These are phyloP conservation scores for Apteryx owenii DNA, from an alignment of 2,113 vertebrate genomes.

Conservation along the genomic window DNA sequence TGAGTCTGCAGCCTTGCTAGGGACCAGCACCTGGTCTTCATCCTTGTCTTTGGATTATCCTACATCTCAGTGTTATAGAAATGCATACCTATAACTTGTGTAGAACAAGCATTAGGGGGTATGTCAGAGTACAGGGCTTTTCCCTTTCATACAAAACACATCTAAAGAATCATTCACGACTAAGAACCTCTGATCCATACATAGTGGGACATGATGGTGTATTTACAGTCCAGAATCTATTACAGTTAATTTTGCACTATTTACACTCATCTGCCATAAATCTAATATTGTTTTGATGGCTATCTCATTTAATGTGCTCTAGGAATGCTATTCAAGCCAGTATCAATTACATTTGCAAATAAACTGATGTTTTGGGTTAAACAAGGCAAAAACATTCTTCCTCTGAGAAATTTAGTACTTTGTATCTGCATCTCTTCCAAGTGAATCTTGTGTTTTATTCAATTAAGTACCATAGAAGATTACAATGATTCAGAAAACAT, in stretches of 20 bases:
- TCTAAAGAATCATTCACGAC: background rate
- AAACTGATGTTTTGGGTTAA: conserved; percentile 36
- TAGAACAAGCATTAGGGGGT: background rate
- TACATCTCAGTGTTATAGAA: background rate
- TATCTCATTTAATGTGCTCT: conserved; percentile 26
- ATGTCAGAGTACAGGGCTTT: background rate
- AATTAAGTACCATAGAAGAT: conserved; percentile 51
- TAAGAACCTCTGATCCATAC: background rate
- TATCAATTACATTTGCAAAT: conserved; percentile 53
- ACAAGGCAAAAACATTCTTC: conserved; percentile 46
- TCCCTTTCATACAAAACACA: background rate
- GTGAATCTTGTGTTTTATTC: conserved; percentile 19
- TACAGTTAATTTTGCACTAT: conserved; percentile 6
- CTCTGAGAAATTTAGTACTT: conserved; percentile 49
- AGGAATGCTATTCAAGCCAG: conserved; percentile 34
- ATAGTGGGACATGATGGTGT: background rate
- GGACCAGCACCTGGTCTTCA: background rate
- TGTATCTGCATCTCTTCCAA: conserved; percentile 9
- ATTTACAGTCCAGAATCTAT: conserved; percentile 32
- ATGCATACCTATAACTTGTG: background rate
- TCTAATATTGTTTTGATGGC: background rate
- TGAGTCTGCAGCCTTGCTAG: background rate
- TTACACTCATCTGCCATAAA: conserved; percentile 34
- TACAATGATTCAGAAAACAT: conserved; percentile 39
- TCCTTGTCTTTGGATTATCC: background rate